Conservation (phyloP, 2,888 invertebrate species). For the Zaprionus obscuricornis region DNA sequence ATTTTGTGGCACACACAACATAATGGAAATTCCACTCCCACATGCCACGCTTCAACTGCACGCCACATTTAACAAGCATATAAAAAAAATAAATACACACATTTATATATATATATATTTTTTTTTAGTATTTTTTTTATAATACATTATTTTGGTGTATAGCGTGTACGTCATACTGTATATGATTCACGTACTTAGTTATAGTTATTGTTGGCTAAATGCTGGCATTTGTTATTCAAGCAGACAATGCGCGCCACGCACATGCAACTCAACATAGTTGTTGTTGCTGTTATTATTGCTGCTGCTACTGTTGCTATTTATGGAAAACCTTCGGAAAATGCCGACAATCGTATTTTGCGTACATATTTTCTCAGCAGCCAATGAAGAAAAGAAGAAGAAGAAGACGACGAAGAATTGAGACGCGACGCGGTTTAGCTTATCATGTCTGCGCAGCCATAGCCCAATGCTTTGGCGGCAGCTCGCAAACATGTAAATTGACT, state of each 20-base stretch:
- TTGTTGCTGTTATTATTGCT: too few species aligned
- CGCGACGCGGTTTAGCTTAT: conserved; percentile 44
- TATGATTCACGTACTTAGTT: conserved; percentile 39
- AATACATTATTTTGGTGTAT: conserved; percentile 13
- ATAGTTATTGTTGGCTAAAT: conserved; percentile 63
- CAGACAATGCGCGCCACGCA: conserved; percentile 60
- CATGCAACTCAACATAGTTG: too few species aligned
- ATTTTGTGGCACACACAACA: conserved; percentile 25
- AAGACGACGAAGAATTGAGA: conserved; percentile 1
- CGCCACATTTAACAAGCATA: conserved; percentile 61
- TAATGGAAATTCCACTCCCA: conserved; percentile 47
- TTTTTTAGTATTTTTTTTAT: conserved; percentile 9
- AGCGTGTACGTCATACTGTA: conserved; percentile 36
- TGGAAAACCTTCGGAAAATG: conserved; percentile 75
- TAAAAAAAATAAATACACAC: conserved; percentile 6
- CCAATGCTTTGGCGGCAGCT: conserved; percentile 63
- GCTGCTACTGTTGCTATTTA: conserved; percentile 45
- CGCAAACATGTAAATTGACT: conserved; percentile 71
- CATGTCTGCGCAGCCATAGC: conserved; percentile 72
- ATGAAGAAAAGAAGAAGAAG: background rate
- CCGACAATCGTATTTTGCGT: conserved; percentile 63
- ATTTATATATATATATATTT: too few species aligned
- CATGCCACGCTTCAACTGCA: conserved; percentile 45
- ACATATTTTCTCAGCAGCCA: conserved; percentile 63
- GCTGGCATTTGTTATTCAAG: conserved; percentile 47